Evolutionary conservation across 2,113 vertebrate species (phyloP).

Genomic region (Hippopotamus amphibius): DNA sequence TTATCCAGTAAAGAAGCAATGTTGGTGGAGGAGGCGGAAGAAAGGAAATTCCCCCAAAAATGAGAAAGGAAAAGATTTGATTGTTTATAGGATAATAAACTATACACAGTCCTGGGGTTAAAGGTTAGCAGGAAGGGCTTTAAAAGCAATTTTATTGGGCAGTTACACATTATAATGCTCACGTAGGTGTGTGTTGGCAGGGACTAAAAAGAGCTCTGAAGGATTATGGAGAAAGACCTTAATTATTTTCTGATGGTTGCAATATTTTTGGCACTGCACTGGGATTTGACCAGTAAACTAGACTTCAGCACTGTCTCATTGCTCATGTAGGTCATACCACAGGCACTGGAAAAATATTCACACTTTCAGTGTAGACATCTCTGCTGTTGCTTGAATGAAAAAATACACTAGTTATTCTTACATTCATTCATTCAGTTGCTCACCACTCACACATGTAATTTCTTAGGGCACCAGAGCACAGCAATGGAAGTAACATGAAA

Average conservation of each 20-base stretch:
- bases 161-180: conserved; percentile 45
- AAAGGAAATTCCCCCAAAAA: not conserved
- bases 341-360: conserved; percentile 21
- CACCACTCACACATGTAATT: not conserved
- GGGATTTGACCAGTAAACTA: conserved; percentile 1
- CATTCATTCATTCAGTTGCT: not conserved
- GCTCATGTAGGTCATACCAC: not conserved
- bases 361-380: not conserved
- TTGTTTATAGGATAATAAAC: conserved; percentile 70
- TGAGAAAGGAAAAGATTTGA: conserved; percentile 51
- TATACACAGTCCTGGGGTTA: conserved; percentile 46
- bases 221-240: conserved; percentile 35
- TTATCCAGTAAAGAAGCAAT: conserved; percentile 3
- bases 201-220: conserved; percentile 45
- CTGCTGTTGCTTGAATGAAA: not conserved
- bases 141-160: conserved; percentile 74
- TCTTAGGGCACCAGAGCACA: not conserved
- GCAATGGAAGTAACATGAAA: no score
- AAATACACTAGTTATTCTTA: not conserved
- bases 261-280: not conserved
- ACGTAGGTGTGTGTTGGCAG: conserved; percentile 17
- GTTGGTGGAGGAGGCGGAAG: not conserved
- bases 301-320: not conserved
- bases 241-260: conserved; percentile 61
- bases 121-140: conserved; percentile 71